phyloP scores from a whole-genome alignment of 2,113 vertebrate genomes.

The Pionites leucogaster region DNA sequence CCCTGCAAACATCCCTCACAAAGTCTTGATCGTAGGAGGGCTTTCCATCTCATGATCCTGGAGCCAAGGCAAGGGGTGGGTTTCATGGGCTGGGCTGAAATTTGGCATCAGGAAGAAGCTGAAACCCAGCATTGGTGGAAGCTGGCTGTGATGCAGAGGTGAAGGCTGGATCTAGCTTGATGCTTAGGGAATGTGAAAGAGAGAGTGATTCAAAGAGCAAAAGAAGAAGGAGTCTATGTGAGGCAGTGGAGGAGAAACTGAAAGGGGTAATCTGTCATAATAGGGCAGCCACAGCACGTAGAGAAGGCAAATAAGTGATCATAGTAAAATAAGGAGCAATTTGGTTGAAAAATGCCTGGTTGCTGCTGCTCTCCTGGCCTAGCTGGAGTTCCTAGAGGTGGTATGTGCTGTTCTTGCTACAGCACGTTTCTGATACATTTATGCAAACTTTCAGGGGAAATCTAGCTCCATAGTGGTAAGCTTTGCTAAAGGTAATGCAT shows the following conservation, averaged over 20 bases:
- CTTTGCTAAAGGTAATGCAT: neutral
- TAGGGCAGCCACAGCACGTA: neutral
- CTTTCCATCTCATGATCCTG: neutral
- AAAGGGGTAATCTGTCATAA: neutral
- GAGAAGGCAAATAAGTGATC: neutral
- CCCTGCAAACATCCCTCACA: neutral
- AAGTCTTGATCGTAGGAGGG: neutral
- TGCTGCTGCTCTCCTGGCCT: neutral
- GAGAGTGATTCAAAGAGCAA: neutral
- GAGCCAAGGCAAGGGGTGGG: neutral
- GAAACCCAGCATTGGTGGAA: conserved; percentile 20
- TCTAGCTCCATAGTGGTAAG: neutral
- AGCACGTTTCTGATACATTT: rapidly evolving
- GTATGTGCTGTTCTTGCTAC: neutral
- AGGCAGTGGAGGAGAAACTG: neutral
- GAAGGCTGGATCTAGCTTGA: neutral
- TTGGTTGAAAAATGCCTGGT: neutral
- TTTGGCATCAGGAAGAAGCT: neutral
- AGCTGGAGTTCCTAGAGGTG: neutral
- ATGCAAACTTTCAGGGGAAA: neutral
- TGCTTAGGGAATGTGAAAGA: neutral
- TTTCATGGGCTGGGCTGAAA: conserved; percentile 5
- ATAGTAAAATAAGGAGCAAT: neutral
- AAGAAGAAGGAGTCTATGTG: neutral
- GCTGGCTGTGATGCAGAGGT: conserved; percentile 18